A percentile compares a stretch with the other conserved stretches of the same genome.
phyloP scores from a whole-genome alignment of 92 coral and sea anemone species.

The Porites divaricata region DNA sequence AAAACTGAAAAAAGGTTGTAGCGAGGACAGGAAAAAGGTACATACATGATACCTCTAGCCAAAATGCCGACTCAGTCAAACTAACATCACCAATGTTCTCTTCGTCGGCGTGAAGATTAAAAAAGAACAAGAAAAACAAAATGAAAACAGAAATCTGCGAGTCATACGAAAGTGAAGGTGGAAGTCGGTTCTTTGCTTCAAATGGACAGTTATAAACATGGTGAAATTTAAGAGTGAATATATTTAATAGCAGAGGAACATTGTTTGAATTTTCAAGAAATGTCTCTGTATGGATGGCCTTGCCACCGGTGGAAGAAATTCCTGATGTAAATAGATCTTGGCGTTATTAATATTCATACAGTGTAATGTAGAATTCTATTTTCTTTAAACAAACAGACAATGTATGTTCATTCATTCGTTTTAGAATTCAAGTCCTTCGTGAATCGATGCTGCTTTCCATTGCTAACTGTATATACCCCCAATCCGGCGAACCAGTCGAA shows the following conservation, averaged over 20 bases:
- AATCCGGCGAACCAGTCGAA: not conserved
- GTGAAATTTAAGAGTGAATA: slow-evolving; percentile 9
- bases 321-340: slow-evolving; percentile 63
- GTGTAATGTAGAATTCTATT: slow-evolving; percentile 58
- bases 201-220: not conserved
- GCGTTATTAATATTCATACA: slow-evolving; percentile 60
- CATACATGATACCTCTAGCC: too few relatives aligned
- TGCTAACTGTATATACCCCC: not conserved
- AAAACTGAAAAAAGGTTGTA: not conserved
- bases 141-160: not conserved
- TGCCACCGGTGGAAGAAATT: slow-evolving; percentile 1
- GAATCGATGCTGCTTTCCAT: not conserved
- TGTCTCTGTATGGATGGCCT: not conserved
- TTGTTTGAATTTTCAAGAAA: slow-evolving; percentile 18
- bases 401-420: slow-evolving; percentile 37
- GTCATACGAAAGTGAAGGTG: not conserved
- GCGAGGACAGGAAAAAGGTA: not conserved
- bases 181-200: not conserved
- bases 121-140: not conserved
- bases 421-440: slow-evolving; percentile 32
- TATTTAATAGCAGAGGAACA: not conserved
- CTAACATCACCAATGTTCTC: slow-evolving; percentile 5
- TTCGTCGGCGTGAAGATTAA: slow-evolving; percentile 6
- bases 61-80: not conserved
- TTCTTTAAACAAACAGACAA: slow-evolving; percentile 51